These are phyloP conservation scores for Cistogaster globosa DNA, from an alignment of 2,888 invertebrate genomes.

Conservation along the genomic window DNA sequence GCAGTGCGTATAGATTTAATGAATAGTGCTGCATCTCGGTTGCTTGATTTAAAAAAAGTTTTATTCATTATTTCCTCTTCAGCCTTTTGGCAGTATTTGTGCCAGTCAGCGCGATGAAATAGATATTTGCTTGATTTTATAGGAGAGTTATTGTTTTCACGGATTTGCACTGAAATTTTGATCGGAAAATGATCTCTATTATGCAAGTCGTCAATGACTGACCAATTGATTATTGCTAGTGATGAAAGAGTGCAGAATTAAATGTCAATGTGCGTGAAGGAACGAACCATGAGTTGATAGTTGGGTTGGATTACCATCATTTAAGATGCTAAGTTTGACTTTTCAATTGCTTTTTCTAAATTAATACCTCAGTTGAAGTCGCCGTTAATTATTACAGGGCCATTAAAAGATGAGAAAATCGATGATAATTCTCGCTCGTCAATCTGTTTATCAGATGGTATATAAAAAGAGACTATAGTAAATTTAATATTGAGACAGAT, in stretches of 20 bases:
- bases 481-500: constrained; percentile 6
- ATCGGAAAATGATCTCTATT: constrained; percentile 6
- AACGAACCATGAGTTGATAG: constrained; percentile 18
- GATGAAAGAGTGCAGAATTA: constrained; percentile 1
- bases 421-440: too few relatives aligned
- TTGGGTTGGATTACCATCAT: constrained; percentile 12
- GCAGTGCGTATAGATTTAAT: background rate
- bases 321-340: background rate
- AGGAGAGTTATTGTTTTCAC: background rate
- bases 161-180: background rate
- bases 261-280: constrained; percentile 23
- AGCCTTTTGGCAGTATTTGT: background rate
- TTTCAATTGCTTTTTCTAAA: too few relatives aligned
- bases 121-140: background rate
- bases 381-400: too few relatives aligned
- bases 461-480: background rate
- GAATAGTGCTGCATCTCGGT: constrained; percentile 13
- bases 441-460: too few relatives aligned
- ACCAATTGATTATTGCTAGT: background rate
- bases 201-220: too few relatives aligned
- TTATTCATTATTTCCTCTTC: constrained; percentile 22
- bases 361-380: too few relatives aligned
- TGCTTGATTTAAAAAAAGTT: constrained; percentile 21
- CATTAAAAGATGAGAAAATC: too few relatives aligned
- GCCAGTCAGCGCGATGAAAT: background rate